Evolutionary conservation across 23 tunicate genomes (phyloP).

Genomic region (Trididemnum miniatum): DNA sequence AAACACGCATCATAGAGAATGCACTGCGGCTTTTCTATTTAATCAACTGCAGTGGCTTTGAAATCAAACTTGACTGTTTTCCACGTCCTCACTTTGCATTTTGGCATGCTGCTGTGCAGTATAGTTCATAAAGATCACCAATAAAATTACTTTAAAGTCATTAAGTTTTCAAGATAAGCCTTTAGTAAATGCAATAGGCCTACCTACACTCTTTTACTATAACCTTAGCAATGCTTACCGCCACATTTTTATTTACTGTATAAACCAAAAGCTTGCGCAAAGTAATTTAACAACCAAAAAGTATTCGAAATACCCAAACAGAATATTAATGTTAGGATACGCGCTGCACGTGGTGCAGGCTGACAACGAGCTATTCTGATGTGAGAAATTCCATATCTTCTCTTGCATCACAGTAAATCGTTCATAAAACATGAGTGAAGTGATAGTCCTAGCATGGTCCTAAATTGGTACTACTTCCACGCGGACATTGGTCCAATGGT

Average conservation of each 20-base stretch:
- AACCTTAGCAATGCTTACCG: neutral
- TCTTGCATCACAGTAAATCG: slow-evolving; percentile 9
- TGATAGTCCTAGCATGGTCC: too few species aligned
- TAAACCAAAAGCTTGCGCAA: neutral
- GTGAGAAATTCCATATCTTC: slow-evolving; percentile 15
- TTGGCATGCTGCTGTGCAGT: neutral
- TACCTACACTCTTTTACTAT: neutral
- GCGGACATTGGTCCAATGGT: too few species aligned
- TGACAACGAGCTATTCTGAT: neutral
- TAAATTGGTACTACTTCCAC: too few species aligned
- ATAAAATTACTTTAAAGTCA: neutral
- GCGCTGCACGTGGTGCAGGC: slow-evolving; percentile 22
- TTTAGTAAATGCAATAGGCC: neutral
- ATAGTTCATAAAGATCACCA: neutral
- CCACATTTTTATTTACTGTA: neutral
- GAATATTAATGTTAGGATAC: slow-evolving; percentile 15
- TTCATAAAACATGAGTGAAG: slow-evolving; percentile 19
- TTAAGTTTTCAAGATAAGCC: neutral
- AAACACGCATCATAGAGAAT: neutral
- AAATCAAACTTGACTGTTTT: neutral
- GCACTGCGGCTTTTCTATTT: neutral
- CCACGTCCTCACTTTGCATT: neutral
- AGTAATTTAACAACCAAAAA: neutral
- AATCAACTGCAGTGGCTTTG: neutral
- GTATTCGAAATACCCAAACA: neutral